Evolutionary conservation across 37 sponge, comb jelly and placozoan genomes (phyloP).

Genomic region (Hexactinellida sp.): DNA sequence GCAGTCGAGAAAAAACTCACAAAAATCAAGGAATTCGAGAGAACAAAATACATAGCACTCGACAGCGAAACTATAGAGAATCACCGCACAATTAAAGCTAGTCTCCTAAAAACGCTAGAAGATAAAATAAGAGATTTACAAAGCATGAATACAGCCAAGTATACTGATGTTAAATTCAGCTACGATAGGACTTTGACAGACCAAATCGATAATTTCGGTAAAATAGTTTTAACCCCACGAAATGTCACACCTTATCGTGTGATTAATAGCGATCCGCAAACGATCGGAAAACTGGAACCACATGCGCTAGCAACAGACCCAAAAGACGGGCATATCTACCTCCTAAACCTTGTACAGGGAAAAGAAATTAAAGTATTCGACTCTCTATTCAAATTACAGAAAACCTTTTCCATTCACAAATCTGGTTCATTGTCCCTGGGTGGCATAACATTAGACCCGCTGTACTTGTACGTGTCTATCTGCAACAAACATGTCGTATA

Average conservation of each 20-base stretch:
- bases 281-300: conserved; percentile 3
- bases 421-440: neutral
- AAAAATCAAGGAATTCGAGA: neutral
- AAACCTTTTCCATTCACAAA: neutral
- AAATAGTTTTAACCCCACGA: neutral
- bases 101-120: neutral
- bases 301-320: neutral
- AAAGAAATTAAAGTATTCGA: conserved; percentile 14
- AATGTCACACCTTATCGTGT: conserved; percentile 14
- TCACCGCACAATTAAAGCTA: conserved; percentile 1
- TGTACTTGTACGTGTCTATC: neutral
- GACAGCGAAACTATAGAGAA: neutral
- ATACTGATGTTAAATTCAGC: conserved; percentile 6
- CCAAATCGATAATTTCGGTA: neutral
- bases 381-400: neutral
- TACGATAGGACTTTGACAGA: neutral
- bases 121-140: conserved; percentile 1
- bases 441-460: neutral
- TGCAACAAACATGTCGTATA: neutral
- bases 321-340: neutral
- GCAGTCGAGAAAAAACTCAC: neutral
- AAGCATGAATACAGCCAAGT: neutral
- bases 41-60: neutral
- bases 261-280: neutral
- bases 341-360: neutral